Evolutionary conservation across 2,797 vertebrate genomes (phyloP).

Genomic region (Percopsis omiscomaycus): DNA sequence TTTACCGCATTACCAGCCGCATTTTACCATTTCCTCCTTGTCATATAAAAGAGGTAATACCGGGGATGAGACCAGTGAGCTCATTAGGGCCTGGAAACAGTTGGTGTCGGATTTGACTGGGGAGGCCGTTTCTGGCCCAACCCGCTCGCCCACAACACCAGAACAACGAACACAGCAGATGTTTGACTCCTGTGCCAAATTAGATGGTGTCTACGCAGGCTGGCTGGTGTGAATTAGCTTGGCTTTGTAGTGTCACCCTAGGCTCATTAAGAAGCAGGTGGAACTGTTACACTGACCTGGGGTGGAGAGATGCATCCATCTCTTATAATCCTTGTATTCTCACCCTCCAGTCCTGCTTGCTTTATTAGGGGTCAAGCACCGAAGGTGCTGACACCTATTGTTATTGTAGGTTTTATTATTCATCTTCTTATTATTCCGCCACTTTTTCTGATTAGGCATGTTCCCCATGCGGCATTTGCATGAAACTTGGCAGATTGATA

Average conservation of each 20-base stretch:
- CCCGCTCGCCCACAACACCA: slow-evolving; percentile 31
- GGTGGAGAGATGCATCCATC: neutral
- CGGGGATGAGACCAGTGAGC: slow-evolving; percentile 1
- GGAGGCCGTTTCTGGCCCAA: slow-evolving; percentile 32
- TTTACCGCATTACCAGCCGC: too few relatives aligned
- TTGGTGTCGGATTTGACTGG: slow-evolving; percentile 22
- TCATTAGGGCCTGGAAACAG: slow-evolving; percentile 33
- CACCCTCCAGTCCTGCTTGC: too few relatives aligned
- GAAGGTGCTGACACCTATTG: too few relatives aligned
- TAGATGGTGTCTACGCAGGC: slow-evolving; percentile 46
- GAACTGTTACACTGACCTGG: slow-evolving; percentile 20
- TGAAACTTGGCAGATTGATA: too few relatives aligned
- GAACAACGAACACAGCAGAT: slow-evolving; percentile 59
- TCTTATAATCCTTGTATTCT: too few relatives aligned
- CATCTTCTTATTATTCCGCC: too few relatives aligned
- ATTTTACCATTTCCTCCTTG: slow-evolving; percentile 16
- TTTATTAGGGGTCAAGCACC: too few relatives aligned
- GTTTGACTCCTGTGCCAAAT: slow-evolving; percentile 52
- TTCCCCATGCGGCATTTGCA: too few relatives aligned
- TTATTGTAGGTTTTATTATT: too few relatives aligned
- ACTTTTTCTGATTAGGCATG: too few relatives aligned
- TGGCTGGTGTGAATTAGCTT: slow-evolving; percentile 29
- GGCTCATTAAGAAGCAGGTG: slow-evolving; percentile 42
- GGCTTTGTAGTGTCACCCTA: slow-evolving; percentile 6
- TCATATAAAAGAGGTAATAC: neutral